Conservation (phyloP, 1,140 invertebrate species). For the Armadillidium nasatum region DNA sequence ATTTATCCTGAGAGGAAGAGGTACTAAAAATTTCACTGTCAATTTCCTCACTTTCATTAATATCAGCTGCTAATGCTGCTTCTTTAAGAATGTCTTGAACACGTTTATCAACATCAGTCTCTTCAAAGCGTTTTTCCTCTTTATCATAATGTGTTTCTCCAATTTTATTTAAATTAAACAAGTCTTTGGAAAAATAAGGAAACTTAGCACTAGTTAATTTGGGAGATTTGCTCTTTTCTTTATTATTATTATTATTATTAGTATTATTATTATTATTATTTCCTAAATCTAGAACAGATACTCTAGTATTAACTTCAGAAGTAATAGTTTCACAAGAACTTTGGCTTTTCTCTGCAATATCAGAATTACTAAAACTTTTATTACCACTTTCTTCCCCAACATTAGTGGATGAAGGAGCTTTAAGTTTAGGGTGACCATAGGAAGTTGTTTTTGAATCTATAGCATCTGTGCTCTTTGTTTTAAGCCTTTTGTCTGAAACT, state of each 20-base stretch:
- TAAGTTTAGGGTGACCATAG: not conserved
- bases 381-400: not conserved
- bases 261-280: not conserved
- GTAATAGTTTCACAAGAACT: no score
- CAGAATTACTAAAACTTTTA: no score
- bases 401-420: not conserved
- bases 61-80: not conserved
- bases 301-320: no score
- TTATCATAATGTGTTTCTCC: not conserved
- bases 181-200: not conserved
- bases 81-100: conserved; percentile 2
- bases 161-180: not conserved
- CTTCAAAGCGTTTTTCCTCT: not conserved
- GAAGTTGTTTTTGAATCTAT: not conserved
- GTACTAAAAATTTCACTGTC: not conserved
- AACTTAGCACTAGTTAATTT: not conserved
- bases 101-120: not conserved
- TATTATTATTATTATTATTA: not conserved
- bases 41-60: not conserved
- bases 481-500: not conserved
- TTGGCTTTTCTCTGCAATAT: no score
- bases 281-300: no score
- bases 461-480: not conserved
- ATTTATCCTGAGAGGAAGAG: no score
- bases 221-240: not conserved